Percentiles rank a stretch among this genome's conserved stretches.
phyloP scores from a whole-genome alignment of 2,113 vertebrate genomes.

The Crotalus helleri region DNA sequence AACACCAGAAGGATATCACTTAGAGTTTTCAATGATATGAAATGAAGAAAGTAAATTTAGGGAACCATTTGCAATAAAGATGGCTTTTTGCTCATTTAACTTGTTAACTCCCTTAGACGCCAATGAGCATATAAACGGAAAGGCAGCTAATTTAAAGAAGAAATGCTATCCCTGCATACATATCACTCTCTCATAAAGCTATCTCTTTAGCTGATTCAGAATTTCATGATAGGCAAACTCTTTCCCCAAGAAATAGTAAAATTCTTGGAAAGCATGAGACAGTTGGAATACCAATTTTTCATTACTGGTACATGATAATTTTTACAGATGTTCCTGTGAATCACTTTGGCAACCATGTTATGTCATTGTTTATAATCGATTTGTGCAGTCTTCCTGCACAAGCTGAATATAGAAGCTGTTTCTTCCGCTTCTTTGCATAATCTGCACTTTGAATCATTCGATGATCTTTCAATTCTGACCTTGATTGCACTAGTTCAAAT shows the following conservation, averaged over 20 bases:
- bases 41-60: neutral
- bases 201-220: neutral
- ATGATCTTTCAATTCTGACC: neutral
- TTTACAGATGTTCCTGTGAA: neutral
- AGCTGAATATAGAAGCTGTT: neutral
- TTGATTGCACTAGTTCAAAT: neutral
- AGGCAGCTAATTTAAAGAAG: neutral
- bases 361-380: neutral
- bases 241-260: neutral
- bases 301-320: neutral
- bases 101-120: neutral
- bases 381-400: neutral
- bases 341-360: neutral
- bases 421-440: neutral
- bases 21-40: neutral
- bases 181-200: neutral
- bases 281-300: neutral
- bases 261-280: neutral
- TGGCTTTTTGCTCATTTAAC: neutral
- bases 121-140: neutral
- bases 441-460: neutral
- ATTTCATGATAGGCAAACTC: neutral
- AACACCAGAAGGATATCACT: neutral
- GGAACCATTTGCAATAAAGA: neutral
- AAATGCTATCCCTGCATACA: neutral